Evolutionary conservation across 2,888 invertebrate genomes (phyloP).

Genomic region (Polyommatus iphigenia): DNA sequence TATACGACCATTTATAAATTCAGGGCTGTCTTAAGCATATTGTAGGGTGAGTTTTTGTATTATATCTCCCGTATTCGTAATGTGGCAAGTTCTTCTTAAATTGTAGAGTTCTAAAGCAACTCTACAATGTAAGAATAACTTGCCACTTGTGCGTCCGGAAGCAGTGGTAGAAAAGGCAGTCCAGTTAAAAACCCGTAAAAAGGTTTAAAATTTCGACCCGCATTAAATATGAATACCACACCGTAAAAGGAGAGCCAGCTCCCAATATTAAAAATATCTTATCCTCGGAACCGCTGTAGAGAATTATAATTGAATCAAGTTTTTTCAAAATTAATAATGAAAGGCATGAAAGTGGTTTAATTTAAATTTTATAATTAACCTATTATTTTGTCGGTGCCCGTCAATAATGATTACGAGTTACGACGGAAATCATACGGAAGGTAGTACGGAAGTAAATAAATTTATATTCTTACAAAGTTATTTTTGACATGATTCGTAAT

Average conservation of each 20-base stretch:
- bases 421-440: not conserved
- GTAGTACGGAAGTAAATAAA: not conserved
- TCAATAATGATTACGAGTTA: not conserved
- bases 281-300: not conserved
- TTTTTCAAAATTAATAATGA: slow-evolving; percentile 8
- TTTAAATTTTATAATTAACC: not conserved
- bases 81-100: too few relatives aligned
- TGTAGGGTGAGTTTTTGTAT: too few relatives aligned
- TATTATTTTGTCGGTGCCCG: slow-evolving; percentile 3
- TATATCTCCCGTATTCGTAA: too few relatives aligned
- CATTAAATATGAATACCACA: not conserved
- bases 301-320: not conserved
- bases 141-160: not conserved
- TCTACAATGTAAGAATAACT: not conserved
- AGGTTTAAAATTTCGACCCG: slow-evolving; percentile 37
- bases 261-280: not conserved
- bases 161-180: not conserved
- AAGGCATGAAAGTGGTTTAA: slow-evolving; percentile 6
- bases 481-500: not conserved
- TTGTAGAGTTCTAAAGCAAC: too few relatives aligned
- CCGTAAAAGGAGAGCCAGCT: slow-evolving; percentile 7
- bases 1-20: too few relatives aligned
- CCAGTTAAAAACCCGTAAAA: slow-evolving; percentile 27
- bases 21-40: too few relatives aligned
- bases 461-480: not conserved